Base-by-base conservation (phyloP, 2,113 vertebrate genomes). In the Saccopteryx leptura region DNA sequence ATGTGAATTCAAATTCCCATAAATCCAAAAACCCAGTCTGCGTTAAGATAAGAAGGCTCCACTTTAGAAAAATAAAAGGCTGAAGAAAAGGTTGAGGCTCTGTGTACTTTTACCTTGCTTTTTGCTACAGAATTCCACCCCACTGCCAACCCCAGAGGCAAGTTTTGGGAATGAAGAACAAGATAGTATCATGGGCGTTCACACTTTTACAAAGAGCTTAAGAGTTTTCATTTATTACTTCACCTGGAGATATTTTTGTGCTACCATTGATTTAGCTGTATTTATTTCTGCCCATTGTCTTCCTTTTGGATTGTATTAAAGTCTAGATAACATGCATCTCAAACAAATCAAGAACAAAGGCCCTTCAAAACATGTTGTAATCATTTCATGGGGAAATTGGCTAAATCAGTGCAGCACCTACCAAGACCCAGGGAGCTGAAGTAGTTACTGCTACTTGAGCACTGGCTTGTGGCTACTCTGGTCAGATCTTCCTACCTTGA, bases 311-410 rank as follows among this genome's bases (percentile, higher is more conserved):
- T 91, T 82, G 21, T 72, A 68, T 63, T 82, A 68, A 74, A 88
- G 68, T 56, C 88, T 95, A 83, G 93, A 91, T 86, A 93, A 88
- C 65, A 89, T 2, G 7, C 21, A 60, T 80, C 60, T 69, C 50
- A 81, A 94, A 92, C 75, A 91, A 80, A 76, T 97, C 54, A 75
- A 89, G 90, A 96, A 91, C 90, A 97, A 96, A 97, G 72, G 65
- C 74, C 78, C 69, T 93, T 75, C 54, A 31, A 28, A 72, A 79
- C 78, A 50, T 50, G 54, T 31, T 88, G 74, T 69, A 95, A 90
- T 21, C 52, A 26, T 71, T 96, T 88, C 80, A 93, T 61, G 46
- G 50, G 31, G 33, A 96, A 88, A 61, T 48, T 23, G 76, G 56
- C 84, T 88, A 69, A 95, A 75, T 96, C 85, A 96, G 71, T 60